phyloP scores from a whole-genome alignment of 2,113 vertebrate species.

The Saguinus imperator region DNA sequence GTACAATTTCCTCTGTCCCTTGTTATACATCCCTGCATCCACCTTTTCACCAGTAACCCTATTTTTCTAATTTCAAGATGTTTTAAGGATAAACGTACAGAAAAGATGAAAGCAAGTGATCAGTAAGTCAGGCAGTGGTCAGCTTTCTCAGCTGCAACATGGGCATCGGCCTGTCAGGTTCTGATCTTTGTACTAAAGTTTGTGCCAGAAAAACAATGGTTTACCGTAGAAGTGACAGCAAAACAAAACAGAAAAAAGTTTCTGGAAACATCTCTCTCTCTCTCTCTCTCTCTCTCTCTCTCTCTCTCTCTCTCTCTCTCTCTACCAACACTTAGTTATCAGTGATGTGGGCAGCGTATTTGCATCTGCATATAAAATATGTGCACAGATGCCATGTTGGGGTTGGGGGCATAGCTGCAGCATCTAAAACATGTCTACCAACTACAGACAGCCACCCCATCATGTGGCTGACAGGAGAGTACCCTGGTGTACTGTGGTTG shows the following conservation, averaged over 20 bases:
- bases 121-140: neutral
- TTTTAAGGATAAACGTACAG: neutral
- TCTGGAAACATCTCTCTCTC: neutral
- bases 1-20: conserved; percentile 83
- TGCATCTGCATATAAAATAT: neutral
- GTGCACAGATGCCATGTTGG: too few relatives aligned
- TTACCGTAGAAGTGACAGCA: neutral
- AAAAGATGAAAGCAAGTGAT: neutral
- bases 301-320: too few relatives aligned
- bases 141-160: neutral
- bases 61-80: neutral
- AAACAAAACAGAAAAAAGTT: neutral
- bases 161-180: neutral
- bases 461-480: rapidly evolving
- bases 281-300: too few relatives aligned
- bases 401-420: rapidly evolving
- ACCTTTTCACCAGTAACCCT: neutral
- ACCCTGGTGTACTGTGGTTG: neutral
- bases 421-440: neutral
- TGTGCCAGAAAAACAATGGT: neutral
- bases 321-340: neutral
- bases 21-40: conserved; percentile 63
- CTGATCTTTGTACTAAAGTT: neutral
- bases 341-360: rapidly evolving
- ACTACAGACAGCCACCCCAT: too few relatives aligned